A percentile compares a stretch with the other conserved stretches of the same genome.
phyloP scores from a whole-genome alignment of 92 coral and sea anemone genomes.

The Paramuricea clavata region DNA sequence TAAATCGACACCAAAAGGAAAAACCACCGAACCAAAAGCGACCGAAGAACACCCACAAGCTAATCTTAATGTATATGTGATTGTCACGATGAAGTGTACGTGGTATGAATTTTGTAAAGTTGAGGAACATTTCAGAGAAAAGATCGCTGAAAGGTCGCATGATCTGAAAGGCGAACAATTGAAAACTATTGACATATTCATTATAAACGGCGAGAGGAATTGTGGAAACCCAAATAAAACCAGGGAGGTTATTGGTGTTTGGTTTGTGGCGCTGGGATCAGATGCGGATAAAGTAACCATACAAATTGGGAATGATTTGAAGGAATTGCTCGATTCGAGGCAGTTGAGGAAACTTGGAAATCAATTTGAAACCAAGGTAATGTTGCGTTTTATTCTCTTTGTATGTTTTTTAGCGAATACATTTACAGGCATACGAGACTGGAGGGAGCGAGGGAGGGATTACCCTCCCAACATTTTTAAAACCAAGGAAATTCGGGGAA shows the following conservation, averaged over 20 bases:
- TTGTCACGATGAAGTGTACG: constrained; percentile 78
- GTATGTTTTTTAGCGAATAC: neutral
- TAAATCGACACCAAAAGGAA: neutral
- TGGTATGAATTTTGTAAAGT: constrained; percentile 86
- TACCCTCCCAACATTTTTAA: too few relatives aligned
- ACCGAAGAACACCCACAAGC: constrained; percentile 24
- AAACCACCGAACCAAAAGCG: neutral
- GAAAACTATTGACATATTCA: constrained; percentile 71
- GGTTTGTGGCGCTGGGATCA: constrained; percentile 77
- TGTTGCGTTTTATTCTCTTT: neutral
- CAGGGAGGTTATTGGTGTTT: constrained; percentile 74
- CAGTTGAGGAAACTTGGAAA: constrained; percentile 81
- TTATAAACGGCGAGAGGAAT: constrained; percentile 72
- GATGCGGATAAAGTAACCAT: constrained; percentile 71
- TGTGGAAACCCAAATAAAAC: constrained; percentile 73
- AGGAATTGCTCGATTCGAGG: constrained; percentile 75
- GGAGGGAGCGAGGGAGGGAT: too few relatives aligned
- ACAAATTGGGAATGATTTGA: constrained; percentile 72
- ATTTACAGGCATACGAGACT: too few relatives aligned
- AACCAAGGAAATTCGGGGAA: too few relatives aligned
- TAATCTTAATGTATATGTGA: constrained; percentile 68
- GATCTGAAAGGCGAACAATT: constrained; percentile 73
- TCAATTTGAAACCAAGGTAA: constrained; percentile 84
- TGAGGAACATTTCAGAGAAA: constrained; percentile 70
- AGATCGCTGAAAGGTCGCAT: constrained; percentile 74